phyloP scores from a whole-genome alignment of 2,888 invertebrate genomes.

The Entomobrya multifasciata region DNA sequence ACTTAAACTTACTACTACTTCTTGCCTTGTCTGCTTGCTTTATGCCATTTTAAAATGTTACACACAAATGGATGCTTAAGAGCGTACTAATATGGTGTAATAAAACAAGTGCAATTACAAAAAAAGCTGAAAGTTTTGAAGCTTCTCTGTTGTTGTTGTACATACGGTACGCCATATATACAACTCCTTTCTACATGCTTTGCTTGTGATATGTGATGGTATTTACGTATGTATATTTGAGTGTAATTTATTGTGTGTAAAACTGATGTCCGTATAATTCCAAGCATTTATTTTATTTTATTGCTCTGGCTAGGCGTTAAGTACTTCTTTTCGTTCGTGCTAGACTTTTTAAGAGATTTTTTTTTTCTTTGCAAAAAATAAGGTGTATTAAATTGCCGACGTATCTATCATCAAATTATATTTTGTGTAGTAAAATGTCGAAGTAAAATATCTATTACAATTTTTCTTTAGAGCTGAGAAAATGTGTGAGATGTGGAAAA shows the following conservation, averaged over 20 bases:
- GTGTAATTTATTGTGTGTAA: conserved; percentile 68
- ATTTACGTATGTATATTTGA: conserved; percentile 50
- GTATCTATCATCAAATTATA: conserved; percentile 56
- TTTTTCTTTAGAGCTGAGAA: conserved; percentile 12
- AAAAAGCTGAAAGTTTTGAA: conserved; percentile 18
- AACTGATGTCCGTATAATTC: conserved; percentile 71
- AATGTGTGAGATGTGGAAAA: conserved; percentile 12
- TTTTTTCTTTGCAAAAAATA: conserved; percentile 47
- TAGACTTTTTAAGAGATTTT: conserved; percentile 47
- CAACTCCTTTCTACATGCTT: not conserved
- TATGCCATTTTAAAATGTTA: conserved; percentile 49
- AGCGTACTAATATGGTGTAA: conserved; percentile 60
- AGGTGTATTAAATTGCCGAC: conserved; percentile 60
- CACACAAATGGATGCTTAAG: conserved; percentile 51
- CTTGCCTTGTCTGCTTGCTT: no score
- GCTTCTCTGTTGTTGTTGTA: not conserved
- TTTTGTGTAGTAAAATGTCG: conserved; percentile 45
- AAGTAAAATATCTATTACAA: conserved; percentile 51
- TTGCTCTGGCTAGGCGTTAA: conserved; percentile 64
- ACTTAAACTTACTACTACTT: conserved; percentile 42
- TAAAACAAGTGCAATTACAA: conserved; percentile 67
- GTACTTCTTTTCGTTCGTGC: conserved; percentile 62
- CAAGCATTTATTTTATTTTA: conserved; percentile 68
- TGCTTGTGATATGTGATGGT: not conserved
- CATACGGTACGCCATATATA: not conserved